Base-by-base conservation (phyloP, 2,797 vertebrate genomes). In the Chiloscyllium punctatum region DNA sequence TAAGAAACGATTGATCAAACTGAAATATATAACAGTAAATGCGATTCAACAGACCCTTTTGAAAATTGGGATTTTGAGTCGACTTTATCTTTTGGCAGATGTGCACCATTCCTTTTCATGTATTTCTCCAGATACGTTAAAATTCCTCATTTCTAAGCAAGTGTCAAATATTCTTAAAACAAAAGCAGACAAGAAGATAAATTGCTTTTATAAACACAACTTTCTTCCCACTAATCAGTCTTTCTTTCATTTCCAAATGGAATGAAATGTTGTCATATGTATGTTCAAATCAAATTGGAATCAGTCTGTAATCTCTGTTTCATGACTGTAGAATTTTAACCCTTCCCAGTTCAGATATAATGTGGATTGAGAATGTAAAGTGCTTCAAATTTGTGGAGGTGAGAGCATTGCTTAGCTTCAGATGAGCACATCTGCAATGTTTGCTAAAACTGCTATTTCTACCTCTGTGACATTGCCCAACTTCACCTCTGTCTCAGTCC, bases 41-140 rank as follows among this genome's bases (percentile, higher is more conserved):
- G 42, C 27, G 48, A 77, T 23, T n/a, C 15, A 23, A 33, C 48
- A 95, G 30, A 51, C 69, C 6, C 27, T 74, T 77, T 16, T 57
- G 94, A 95, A 95, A 95, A 53, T 21, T 74, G 71, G 48, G 94
- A 94, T 72, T 71, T 94, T 27, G 42, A 95, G 42, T 95, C n/a
- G 94, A 4, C 23, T 51, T 95, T 72, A 74, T 95, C 94, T 95
- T 53, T 53, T n/a, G 27, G 33, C 42, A 51, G 69, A 71, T 94
- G 92, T 94, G 51, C 68, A 68, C n/a, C 27, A 72, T 48, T 95
- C 48, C n/a, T 48, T 95, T 95, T 95, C 71, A 57, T 95, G 42
- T 51, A 53, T 95, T 77, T 27, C 42, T 95, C 27, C 33, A 77
- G 71, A 51, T 72, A 21, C 30, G 21, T 77, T 95, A 71, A 57